Evolutionary conservation across 2,888 invertebrate genomes (phyloP), one percentile per base, ranked within the genome.

Genomic region (Melieria crassipennis): DNA sequence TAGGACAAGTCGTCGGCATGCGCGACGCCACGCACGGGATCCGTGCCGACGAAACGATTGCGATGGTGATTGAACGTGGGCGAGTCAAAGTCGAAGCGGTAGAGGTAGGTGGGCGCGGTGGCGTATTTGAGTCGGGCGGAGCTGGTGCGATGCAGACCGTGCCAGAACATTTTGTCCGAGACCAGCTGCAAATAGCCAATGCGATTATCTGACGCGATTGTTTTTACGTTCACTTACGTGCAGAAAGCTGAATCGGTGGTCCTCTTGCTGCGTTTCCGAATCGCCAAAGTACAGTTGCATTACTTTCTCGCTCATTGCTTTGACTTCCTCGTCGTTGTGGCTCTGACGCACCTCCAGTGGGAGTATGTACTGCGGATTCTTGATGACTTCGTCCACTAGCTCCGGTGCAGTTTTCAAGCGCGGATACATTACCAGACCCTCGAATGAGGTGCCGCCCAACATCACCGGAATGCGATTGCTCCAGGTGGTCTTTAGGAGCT

Each of bases 61-160:
- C 84, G 81, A 71, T 81, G 79, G n/a, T 81, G 78, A 75, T 86
- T 86, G 30, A 83, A 85, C 57, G 78, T 79, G 6, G 79, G 76
- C 0, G 86, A 86, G 72, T 87, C 84, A 61, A 83, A 83, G 48
- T 80, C 81, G 58, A 87, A 87, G 9, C 85, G 81, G 70, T 84
- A 86, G 0, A 86, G 68, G 74, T 82, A 86, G 0, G 81, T 85
- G 4, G 80, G 79, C 3, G 81, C 81, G 0, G 63, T 47, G 6
- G 79, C 74, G 47, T 80, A 78, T n/a, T 79, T 76, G 30, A 79
- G 64, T 1, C 87, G 81, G 0, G 82, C 80, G 5, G 76, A 69
- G 1, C 83, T 52, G 4, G 81, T 56, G 0, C 85, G 83, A 13
- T 83, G 77, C 42, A 80, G 75, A 42, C 56, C 62, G n/a, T 69